Conservation (phyloP, 2,113 vertebrate genomes). For the Microcebus griseorufus region DNA sequence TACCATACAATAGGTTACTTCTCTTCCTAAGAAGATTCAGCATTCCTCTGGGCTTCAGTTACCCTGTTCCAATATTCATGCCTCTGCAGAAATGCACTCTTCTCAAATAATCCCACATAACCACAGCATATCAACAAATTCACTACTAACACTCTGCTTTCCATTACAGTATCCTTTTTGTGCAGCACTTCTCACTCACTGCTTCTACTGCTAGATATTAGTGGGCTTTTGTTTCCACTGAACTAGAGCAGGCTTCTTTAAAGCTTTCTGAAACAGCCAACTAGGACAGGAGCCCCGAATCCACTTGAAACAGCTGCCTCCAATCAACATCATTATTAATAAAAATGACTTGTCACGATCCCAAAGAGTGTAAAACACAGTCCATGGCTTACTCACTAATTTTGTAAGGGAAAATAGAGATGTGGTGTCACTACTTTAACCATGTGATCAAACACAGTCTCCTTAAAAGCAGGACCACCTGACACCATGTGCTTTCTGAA, state of each 20-base stretch:
- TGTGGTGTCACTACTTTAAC: conserved; percentile 23
- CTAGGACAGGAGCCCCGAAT: neutral
- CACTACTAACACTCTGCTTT: neutral
- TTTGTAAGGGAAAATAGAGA: neutral
- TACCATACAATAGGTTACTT: neutral
- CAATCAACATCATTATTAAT: neutral
- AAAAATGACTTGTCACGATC: conserved; percentile 3
- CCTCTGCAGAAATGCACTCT: conserved; percentile 11
- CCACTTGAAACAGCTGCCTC: neutral
- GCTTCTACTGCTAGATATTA: neutral
- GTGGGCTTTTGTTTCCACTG: neutral
- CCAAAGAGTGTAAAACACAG: neutral
- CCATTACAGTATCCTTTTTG: neutral
- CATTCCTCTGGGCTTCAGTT: neutral
- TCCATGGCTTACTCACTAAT: neutral
- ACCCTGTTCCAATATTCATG: neutral
- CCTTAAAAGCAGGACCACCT: neutral
- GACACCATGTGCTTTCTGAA: neutral
- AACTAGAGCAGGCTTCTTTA: neutral
- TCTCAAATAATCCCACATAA: neutral
- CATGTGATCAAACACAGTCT: neutral
- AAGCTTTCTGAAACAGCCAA: neutral
- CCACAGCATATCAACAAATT: neutral
- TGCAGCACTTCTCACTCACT: neutral
- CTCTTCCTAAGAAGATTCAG: neutral